phyloP scores from a whole-genome alignment of 2,113 vertebrate genomes.

The Rana temporaria region DNA sequence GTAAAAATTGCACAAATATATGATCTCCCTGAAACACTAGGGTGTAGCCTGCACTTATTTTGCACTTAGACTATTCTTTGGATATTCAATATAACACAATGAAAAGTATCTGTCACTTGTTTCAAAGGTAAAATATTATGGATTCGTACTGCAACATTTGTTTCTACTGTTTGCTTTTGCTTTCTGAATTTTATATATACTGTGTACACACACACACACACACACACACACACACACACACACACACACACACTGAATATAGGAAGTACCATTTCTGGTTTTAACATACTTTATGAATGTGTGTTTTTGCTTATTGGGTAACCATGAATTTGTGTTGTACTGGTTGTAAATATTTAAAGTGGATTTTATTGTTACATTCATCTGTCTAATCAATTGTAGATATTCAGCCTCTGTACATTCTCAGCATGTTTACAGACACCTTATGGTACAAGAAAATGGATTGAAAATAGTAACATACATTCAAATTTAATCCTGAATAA shows the following conservation, averaged over 20 bases:
- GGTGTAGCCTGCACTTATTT: no score
- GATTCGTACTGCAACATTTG: not conserved
- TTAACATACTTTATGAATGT: not conserved
- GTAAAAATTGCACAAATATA: no score
- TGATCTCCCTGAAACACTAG: no score
- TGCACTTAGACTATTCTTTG: no score
- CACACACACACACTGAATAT: not conserved
- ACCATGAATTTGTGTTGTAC: constrained; percentile 8
- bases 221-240: no score
- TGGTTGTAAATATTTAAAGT: constrained; percentile 22
- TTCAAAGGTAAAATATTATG: no score
- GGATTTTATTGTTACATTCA: not conserved
- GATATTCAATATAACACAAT: no score
- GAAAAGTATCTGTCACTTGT: no score
- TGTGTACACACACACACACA: no score
- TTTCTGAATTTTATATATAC: no score
- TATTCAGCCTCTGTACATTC: not conserved
- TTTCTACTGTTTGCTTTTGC: not conserved
- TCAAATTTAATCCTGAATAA: no score
- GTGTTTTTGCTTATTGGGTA: not conserved
- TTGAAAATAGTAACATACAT: no score
- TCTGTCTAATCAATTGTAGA: not conserved
- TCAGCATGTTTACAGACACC: not conserved
- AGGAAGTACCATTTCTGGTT: not conserved
- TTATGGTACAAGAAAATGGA: not conserved